Evolutionary conservation across 2,888 invertebrate species (phyloP).

Genomic region (Cephonodes hylas): DNA sequence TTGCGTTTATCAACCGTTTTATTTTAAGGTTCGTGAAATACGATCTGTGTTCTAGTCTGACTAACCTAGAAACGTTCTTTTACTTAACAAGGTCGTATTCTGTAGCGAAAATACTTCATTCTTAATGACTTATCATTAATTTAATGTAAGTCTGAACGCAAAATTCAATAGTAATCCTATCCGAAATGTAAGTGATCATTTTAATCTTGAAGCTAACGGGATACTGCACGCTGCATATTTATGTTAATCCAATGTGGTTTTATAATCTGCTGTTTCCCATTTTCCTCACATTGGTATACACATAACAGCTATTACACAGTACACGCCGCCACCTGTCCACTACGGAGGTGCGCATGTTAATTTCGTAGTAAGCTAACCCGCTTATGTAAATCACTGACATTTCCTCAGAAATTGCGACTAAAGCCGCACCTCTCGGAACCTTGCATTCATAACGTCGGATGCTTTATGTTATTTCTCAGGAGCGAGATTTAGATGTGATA

Average conservation of each 20-base stretch:
- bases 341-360: not conserved
- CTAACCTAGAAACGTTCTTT: not conserved
- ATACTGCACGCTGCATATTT: no score
- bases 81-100: not conserved
- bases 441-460: slow-evolving; percentile 10
- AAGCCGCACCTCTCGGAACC: not conserved
- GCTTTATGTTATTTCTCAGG: slow-evolving; percentile 1
- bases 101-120: no score
- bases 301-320: not conserved
- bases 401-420: slow-evolving; percentile 9
- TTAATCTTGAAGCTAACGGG: no score
- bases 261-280: not conserved
- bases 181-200: no score
- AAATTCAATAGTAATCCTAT: no score
- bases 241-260: no score
- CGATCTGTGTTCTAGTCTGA: not conserved
- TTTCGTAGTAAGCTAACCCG: slow-evolving; percentile 9
- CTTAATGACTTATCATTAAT: no score
- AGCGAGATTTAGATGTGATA: not conserved
- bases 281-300: not conserved
- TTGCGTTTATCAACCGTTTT: slow-evolving; percentile 28
- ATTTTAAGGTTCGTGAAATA: not conserved
- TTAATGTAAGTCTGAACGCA: no score
- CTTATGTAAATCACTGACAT: slow-evolving; percentile 7
- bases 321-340: not conserved